Percentiles rank a stretch among this genome's conserved stretches.
Evolutionary conservation across 2,888 invertebrate species (phyloP).

Genomic region (Blomia tropicalis): DNA sequence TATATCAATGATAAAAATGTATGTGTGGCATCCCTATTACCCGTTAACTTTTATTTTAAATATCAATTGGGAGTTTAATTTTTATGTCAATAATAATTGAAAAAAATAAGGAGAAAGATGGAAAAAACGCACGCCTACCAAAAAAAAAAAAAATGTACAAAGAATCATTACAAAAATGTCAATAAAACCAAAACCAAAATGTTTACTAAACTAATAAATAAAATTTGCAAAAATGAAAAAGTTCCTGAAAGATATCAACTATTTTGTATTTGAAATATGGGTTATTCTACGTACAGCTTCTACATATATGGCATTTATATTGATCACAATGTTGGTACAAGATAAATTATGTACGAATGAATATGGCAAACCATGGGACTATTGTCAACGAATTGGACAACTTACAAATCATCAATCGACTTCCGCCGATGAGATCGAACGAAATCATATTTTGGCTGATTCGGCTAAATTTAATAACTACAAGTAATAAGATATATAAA

Average conservation of each 20-base stretch:
- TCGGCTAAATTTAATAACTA: not conserved
- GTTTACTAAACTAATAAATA: too few relatives aligned
- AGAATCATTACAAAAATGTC: too few relatives aligned
- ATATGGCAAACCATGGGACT: not conserved
- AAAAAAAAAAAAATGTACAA: not conserved
- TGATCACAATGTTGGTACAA: not conserved
- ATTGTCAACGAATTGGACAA: not conserved
- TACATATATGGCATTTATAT: not conserved
- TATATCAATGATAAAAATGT: too few relatives aligned
- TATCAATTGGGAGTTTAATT: too few relatives aligned
- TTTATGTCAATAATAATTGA: not conserved
- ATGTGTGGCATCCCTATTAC: too few relatives aligned
- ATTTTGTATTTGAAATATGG: not conserved
- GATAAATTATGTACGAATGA: not conserved
- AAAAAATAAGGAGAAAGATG: not conserved
- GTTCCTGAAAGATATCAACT: too few relatives aligned
- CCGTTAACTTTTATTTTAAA: too few relatives aligned
- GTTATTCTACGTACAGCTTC: not conserved
- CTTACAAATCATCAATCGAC: not conserved
- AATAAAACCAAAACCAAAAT: too few relatives aligned
- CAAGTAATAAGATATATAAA: not conserved
- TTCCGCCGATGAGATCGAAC: not conserved
- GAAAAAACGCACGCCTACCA: not conserved
- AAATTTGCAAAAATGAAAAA: too few relatives aligned
- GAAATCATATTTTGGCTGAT: constrained; percentile 1